Percentiles rank a stretch among this genome's conserved stretches.
Conservation (phyloP, 2,113 vertebrate genomes). For the Planiliza haematocheilus region DNA sequence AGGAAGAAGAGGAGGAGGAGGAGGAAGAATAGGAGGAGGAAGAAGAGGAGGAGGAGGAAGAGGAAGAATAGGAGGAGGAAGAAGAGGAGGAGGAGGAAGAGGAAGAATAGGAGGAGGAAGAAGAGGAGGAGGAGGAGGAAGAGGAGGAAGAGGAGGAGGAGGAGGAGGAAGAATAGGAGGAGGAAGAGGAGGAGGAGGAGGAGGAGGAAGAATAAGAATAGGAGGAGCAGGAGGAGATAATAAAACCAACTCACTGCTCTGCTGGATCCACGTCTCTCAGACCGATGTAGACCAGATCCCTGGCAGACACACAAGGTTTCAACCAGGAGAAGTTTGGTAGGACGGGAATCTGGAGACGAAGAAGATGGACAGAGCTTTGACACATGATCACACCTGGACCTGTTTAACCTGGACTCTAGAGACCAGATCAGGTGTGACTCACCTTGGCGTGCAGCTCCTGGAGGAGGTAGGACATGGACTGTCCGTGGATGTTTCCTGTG, state of each 20-base stretch:
- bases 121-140: too few relatives aligned
- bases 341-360: conserved; percentile 49
- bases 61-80: background rate
- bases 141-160: background rate
- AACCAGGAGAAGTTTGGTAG: conserved; percentile 84
- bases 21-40: too few relatives aligned
- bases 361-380: too few relatives aligned
- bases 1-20: background rate
- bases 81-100: too few relatives aligned
- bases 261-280: conserved; percentile 84
- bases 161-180: too few relatives aligned
- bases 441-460: conserved; percentile 79
- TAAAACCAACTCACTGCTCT: conserved; percentile 76
- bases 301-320: conserved; percentile 77
- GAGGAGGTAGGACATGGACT: conserved; percentile 81
- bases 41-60: too few relatives aligned
- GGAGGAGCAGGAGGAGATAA: background rate
- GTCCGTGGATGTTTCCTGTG: conserved; percentile 84
- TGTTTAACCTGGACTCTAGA: too few relatives aligned
- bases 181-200: too few relatives aligned
- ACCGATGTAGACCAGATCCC: conserved; percentile 83
- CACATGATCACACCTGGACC: too few relatives aligned
- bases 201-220: background rate
- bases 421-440: too few relatives aligned
- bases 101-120: too few relatives aligned